Base-by-base conservation (phyloP, 2,797 vertebrate species). In the Schizopygopsis malacanthus region DNA sequence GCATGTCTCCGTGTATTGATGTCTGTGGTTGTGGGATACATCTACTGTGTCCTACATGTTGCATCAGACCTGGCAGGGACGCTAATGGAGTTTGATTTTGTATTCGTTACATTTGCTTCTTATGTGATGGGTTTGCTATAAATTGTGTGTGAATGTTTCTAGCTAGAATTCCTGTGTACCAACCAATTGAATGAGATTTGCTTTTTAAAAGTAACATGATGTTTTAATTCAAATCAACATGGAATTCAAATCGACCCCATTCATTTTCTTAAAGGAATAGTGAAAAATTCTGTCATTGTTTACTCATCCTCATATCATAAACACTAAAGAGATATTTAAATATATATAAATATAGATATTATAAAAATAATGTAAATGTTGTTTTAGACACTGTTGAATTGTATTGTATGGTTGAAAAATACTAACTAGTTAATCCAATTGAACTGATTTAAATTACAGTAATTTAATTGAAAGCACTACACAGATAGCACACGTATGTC, bases 51-150 rank as follows among this genome's bases (percentile, higher is more conserved):
- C 50, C 61, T 78, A 56, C 33, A 70, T 84, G 65, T 69, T 70
- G 13, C 63, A 79, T 84, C 75, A 54, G 79, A 54, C n/a, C 59
- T 76, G 79, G 52, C 45, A 41, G 67, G 22, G 67, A 86, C 56
- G 43, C 43, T 82, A 85, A 81, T 83, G 28, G 25, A 39, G 61
- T 65, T 79, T 84, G 71, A 77, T 75, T 85, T 85, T 70, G 67
- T 70, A 81, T 73, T 84, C 5, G 9, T 77, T 81, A 47, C 83
- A 79, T 67, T 79, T 43, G 3, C 47, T 52, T 65, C 33, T 47
- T 33, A 41, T 7, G 4, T 37, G 37, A 72, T 37, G 71, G 50
- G 43, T 52, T 28, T 18, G 54, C 69, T 22, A 10, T 50, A 76
- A 73, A 45, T 33, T 25, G 22, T 25, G 22, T 52, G 59, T 67